Base-by-base conservation (phyloP, 2,888 invertebrate genomes). In the Alcis repandata region DNA sequence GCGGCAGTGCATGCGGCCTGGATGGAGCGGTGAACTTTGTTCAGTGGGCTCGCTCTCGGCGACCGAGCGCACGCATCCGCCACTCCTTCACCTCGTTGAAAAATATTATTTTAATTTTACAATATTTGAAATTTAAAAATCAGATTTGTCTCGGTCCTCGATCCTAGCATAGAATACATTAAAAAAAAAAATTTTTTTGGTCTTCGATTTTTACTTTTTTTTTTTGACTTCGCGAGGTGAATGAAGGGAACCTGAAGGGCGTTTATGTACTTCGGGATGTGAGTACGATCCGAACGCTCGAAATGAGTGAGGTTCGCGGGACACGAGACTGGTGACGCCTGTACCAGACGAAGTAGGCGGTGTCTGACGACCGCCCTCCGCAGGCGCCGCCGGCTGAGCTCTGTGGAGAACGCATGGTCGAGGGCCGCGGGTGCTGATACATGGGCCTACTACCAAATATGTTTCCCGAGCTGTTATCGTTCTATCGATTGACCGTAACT, bases 291-390 rank as follows among this genome's bases (percentile, higher is more conserved):
- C 41, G 68, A 70, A 58, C 79, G 62, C 66, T 71, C 62, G 61
- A 75, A 84, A 86, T 84, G 84, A 85, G 83, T 59, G 82, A 88
- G 85, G 86, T 87, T 83, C 88, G 89, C 89, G 90, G 91, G 89
- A 91, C 89, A 90, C 90, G 90, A 90, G 88, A 86, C 90, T 84
- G 85, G 86, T 84, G 90, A 88, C 91, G 90, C 90, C 90, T 90
- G 91, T 92, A 91, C 91, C 91, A 89, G 91, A 91, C 91, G 90
- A 92, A 89, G 92, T 92, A 91, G 92, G 92, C 91, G 92, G 91
- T 85, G 87, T 88, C 91, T 83, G 88, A 87, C 92, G 91, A 88
- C 90, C 91, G 91, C 92, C 91, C 91, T 90, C 89, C 86, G 84
- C 85, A 88, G 90, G 90, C 89, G 91, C 90, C 90, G 88, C 88